Evolutionary conservation across 2,888 invertebrate species (phyloP).

Genomic region (Zeuzera pyrina): DNA sequence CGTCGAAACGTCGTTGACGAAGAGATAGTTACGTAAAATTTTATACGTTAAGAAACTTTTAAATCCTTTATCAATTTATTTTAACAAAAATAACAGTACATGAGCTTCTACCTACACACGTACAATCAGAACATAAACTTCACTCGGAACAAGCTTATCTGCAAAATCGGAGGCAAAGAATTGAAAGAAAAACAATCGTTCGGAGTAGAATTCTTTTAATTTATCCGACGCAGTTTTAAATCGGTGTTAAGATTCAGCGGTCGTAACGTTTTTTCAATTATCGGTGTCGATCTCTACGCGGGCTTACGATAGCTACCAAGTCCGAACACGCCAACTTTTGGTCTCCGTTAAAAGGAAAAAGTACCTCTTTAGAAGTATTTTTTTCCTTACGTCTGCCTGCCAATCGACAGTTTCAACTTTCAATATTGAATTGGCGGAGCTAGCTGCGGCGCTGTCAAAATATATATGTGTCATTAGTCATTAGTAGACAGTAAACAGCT

Average conservation of each 20-base stretch:
- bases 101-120: no score
- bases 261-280: conserved; percentile 64
- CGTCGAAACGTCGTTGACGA: no score
- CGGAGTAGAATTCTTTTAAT: conserved; percentile 58
- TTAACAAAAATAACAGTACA: no score
- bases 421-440: no score
- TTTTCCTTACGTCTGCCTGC: neutral
- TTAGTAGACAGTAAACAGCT: no score
- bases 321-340: conserved; percentile 35
- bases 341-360: neutral
- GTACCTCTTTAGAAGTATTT: neutral
- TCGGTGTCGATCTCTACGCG: conserved; percentile 56
- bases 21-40: no score
- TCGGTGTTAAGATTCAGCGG: conserved; percentile 65
- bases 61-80: no score
- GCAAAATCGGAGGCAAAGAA: conserved; percentile 42
- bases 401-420: neutral
- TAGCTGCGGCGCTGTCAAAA: no score
- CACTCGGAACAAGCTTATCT: conserved; percentile 57
- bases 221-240: conserved; percentile 66
- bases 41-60: no score
- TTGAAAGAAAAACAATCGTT: conserved; percentile 53
- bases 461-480: no score
- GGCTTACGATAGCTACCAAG: conserved; percentile 57
- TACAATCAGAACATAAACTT: conserved; percentile 55